A percentile compares a stretch with the other conserved stretches of the same genome.
phyloP scores from a whole-genome alignment of 2,113 vertebrate genomes.

The Typhlomys cinereus region DNA sequence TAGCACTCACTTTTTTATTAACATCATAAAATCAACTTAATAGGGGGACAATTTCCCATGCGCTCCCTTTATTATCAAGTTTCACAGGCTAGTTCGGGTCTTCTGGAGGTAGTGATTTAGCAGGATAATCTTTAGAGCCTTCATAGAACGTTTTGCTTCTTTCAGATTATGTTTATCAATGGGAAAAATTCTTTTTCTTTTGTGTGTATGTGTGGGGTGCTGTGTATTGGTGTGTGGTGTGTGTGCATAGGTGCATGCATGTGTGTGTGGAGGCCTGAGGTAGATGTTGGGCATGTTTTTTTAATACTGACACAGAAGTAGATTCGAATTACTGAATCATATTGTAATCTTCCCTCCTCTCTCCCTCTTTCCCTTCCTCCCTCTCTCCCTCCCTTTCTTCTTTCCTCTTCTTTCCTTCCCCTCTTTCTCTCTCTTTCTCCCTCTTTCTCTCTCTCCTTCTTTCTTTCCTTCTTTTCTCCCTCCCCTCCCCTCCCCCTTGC shows the following conservation, averaged over 20 bases:
- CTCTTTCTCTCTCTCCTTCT: too few species aligned
- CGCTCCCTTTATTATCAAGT: not conserved
- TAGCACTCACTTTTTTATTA: conserved; percentile 16
- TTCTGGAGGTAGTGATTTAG: not conserved
- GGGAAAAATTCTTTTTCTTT: not conserved
- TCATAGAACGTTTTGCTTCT: not conserved
- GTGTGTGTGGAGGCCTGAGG: not conserved
- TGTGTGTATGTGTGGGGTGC: not conserved
- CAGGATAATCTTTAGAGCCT: not conserved
- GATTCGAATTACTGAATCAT: too few species aligned
- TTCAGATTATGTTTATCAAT: not conserved
- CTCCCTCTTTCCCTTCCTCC: not conserved
- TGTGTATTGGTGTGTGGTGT: not conserved
- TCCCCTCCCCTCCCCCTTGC: too few species aligned
- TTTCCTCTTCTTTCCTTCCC: not conserved
- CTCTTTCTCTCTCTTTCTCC: not conserved
- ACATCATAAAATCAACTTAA: not conserved
- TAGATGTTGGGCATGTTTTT: not conserved
- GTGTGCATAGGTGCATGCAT: not conserved
- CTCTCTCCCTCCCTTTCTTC: not conserved
- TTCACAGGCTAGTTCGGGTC: not conserved
- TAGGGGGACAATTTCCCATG: not conserved
- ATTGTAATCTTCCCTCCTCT: not conserved
- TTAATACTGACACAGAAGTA: too few species aligned
- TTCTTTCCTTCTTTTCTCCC: too few species aligned